Evolutionary conservation across 37 sponge, comb jelly and placozoan species (phyloP), one percentile per base, ranked within the genome.

Genomic region (Hexactinellida sp.): DNA sequence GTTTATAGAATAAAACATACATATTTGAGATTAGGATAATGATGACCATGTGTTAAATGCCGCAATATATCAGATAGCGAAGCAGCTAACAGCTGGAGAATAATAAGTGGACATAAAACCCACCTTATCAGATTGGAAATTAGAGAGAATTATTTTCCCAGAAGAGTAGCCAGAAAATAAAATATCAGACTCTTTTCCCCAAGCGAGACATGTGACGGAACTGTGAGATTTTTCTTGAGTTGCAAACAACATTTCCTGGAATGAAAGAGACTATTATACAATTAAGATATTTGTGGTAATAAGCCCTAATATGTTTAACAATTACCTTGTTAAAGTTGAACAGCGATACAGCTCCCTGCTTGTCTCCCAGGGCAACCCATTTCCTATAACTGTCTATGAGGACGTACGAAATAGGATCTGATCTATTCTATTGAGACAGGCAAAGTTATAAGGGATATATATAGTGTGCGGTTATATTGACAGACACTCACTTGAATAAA

Each of bases 131-230:
- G 82, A 37, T 84, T 54, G 36, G 47, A 85, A 35, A 16, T 37
- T 24, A 25, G 89, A 87, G 30, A 85, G 41, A 28, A 93, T 37
- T 0, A 93, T 36, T 71, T 91, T 87, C 32, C 93, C 93, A 0
- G 89, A 90, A 7, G 55, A 24, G 36, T 88, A 93, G 37, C 90
- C 93, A 87, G 86, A 89, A 83, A 84, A 90, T 24, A 93, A 71
- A 0, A 76, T 37, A 0, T 85, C 82, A 23, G 88, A 85, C 36
- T 88, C 55, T 7, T 37, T 35, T 55, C 54, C 55, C 93, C 93
- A 93, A 36, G 37, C 82, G 51, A 93, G 82, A 51, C 84, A 52
- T 32, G 85, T 89, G 21, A 93, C 89, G 0, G 85, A 23, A 23
- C 13, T 63, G 76, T 63, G 76, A 25, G 76, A 63, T n/a, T 63